These are phyloP conservation scores for Blastobasis adustella DNA, from an alignment of 2,888 invertebrate species.

Conservation along the genomic window DNA sequence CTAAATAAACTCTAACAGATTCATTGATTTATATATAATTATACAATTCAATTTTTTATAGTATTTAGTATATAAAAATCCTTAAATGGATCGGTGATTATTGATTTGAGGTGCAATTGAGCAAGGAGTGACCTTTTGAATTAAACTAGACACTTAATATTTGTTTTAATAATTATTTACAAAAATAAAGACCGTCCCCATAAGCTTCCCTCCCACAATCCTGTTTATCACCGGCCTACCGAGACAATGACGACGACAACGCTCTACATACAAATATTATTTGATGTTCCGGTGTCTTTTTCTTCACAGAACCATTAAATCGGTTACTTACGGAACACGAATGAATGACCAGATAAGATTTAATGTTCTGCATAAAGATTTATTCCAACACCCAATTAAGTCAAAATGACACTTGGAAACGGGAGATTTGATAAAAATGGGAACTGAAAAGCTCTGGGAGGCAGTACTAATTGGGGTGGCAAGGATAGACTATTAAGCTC, in stretches of 20 bases:
- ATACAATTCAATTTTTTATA: too few species aligned
- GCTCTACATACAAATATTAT: background rate
- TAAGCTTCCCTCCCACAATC: background rate
- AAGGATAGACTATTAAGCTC: conserved; percentile 37
- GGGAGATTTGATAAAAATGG: conserved; percentile 10
- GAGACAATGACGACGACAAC: background rate
- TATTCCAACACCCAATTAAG: background rate
- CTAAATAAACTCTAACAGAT: too few species aligned
- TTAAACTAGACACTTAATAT: too few species aligned
- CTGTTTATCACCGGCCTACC: background rate
- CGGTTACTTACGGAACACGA: too few species aligned
- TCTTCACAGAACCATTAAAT: too few species aligned
- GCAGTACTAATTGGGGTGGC: conserved; percentile 32
- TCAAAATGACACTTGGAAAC: background rate
- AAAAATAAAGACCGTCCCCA: too few species aligned
- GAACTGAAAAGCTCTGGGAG: conserved; percentile 20
- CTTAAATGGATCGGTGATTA: too few species aligned
- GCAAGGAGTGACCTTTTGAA: too few species aligned
- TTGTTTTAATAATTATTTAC: too few species aligned
- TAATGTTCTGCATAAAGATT: background rate
- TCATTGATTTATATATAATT: too few species aligned
- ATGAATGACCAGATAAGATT: background rate
- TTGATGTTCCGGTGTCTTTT: background rate
- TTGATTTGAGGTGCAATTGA: too few species aligned
- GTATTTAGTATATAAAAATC: too few species aligned